phyloP scores from a whole-genome alignment of 2,888 invertebrate species.

The Cistogaster globosa region DNA sequence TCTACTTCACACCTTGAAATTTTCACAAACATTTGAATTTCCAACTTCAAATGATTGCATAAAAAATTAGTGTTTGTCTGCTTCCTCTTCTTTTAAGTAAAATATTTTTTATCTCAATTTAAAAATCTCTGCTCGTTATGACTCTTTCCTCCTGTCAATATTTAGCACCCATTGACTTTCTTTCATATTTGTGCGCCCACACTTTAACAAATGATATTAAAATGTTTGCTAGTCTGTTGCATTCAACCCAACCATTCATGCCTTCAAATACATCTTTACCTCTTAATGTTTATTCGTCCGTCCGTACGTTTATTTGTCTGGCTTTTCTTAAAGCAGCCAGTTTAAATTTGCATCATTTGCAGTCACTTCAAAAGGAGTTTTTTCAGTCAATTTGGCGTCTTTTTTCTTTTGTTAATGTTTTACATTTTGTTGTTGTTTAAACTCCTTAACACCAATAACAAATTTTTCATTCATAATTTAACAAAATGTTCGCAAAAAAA shows the following conservation, averaged over 20 bases:
- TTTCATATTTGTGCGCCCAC: conserved; percentile 57
- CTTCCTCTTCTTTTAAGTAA: too few species aligned
- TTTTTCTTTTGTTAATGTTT: conserved; percentile 8
- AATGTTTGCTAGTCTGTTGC: background rate
- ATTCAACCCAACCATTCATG: conserved; percentile 30
- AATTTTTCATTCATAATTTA: conserved; percentile 70
- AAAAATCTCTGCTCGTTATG: too few species aligned
- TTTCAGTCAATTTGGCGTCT: conserved; percentile 53
- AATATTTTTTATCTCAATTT: too few species aligned
- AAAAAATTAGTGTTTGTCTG: too few species aligned
- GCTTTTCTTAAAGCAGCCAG: conserved; percentile 28
- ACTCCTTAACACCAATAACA: conserved; percentile 51
- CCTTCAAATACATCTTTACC: background rate
- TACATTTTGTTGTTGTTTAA: conserved; percentile 22
- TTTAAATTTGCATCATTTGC: conserved; percentile 37
- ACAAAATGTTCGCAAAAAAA: conserved; percentile 50
- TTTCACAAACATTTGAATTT: too few species aligned
- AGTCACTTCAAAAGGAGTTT: conserved; percentile 38
- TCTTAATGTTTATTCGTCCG: background rate
- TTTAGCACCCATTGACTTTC: conserved; percentile 49
- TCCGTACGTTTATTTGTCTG: conserved; percentile 5
- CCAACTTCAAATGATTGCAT: too few species aligned
- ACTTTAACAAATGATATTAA: conserved; percentile 35
- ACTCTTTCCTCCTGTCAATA: background rate
- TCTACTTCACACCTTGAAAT: too few species aligned